A percentile compares a stretch with the other conserved stretches of the same genome.
Evolutionary conservation across 1,140 invertebrate species (phyloP).

Genomic region (Orchesella cincta): DNA sequence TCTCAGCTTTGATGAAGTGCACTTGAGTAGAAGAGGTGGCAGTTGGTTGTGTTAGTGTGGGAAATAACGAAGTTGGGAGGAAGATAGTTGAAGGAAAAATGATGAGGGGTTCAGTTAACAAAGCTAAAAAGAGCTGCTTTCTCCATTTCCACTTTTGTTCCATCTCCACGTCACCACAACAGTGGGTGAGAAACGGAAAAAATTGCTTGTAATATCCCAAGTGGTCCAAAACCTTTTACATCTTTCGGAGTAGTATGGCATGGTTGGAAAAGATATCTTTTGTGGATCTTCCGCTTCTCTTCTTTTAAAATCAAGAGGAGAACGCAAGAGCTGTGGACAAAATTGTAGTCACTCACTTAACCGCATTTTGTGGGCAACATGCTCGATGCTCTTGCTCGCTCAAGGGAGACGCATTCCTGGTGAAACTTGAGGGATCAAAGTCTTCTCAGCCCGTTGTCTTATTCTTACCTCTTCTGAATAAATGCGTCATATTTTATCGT

Average conservation of each 20-base stretch:
- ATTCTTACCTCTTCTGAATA: conserved; percentile 1
- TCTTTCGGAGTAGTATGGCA: too few relatives aligned
- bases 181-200: background rate
- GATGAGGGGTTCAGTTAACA: too few relatives aligned
- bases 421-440: background rate
- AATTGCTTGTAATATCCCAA: background rate
- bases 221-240: background rate
- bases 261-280: too few relatives aligned
- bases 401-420: background rate
- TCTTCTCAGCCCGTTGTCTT: background rate
- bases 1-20: conserved; percentile 1
- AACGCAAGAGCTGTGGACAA: background rate
- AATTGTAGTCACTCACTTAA: background rate
- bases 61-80: too few relatives aligned
- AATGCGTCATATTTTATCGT: conserved; percentile 13
- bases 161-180: background rate
- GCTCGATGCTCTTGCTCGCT: too few relatives aligned
- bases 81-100: too few relatives aligned
- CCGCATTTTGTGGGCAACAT: background rate
- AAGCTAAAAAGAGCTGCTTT: too few relatives aligned
- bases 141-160: background rate
- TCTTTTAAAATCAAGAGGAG: background rate
- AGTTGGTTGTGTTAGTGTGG: too few relatives aligned
- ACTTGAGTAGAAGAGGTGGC: conserved; percentile 5
- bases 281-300: background rate